These are phyloP conservation scores for Andrena praecox DNA, from an alignment of 2,888 invertebrate genomes.

Conservation along the genomic window DNA sequence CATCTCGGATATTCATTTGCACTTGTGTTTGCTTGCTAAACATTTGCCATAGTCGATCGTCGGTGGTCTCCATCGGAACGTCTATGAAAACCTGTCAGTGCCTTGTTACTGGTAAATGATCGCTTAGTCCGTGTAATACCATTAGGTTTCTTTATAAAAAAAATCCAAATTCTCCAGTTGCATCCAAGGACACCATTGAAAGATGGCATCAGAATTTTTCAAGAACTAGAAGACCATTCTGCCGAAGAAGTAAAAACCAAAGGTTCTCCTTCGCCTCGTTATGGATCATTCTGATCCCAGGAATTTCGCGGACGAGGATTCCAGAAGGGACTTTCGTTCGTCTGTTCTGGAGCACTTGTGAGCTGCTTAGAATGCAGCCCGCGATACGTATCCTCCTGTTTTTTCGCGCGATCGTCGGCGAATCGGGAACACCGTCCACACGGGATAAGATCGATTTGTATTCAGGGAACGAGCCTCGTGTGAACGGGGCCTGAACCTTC, in stretches of 20 bases:
- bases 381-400: conserved; percentile 39
- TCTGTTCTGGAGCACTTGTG: conserved; percentile 21
- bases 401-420: conserved; percentile 46
- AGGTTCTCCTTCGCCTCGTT: neutral
- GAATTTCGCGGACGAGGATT: neutral
- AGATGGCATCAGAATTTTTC: no score
- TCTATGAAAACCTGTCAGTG: neutral
- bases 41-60: neutral
- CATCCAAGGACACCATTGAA: no score
- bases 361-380: conserved; percentile 21
- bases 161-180: no score
- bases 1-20: conserved; percentile 20
- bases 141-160: no score
- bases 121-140: neutral
- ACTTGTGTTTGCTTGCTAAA: conserved; percentile 8
- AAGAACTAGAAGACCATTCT: no score
- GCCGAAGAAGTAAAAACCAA: no score
- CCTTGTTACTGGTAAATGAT: conserved; percentile 8
- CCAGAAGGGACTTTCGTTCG: neutral
- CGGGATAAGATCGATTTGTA: conserved; percentile 62
- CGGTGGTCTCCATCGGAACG: neutral
- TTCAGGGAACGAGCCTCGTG: conserved; percentile 60
- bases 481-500: conserved; percentile 53
- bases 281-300: no score
- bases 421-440: conserved; percentile 52